These are phyloP conservation scores for Agonopterix heracliana DNA, from an alignment of 2,888 invertebrate genomes.

Conservation along the genomic window DNA sequence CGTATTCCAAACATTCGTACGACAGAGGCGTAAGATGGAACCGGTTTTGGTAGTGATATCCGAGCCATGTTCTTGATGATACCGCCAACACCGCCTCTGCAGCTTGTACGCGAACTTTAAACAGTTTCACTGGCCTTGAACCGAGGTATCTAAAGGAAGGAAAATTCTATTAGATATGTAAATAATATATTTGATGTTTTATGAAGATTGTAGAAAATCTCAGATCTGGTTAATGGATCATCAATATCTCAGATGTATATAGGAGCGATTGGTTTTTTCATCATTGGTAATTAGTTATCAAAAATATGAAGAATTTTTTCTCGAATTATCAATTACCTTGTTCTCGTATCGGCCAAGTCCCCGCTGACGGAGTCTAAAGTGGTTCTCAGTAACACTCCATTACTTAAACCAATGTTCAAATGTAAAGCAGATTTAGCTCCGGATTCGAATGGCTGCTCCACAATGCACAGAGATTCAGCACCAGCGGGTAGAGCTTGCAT, in stretches of 20 bases:
- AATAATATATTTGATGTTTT: background rate
- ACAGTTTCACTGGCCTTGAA: constrained; percentile 95
- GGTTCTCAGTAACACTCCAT: constrained; percentile 94
- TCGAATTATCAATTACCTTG: constrained; percentile 71
- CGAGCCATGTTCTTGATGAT: constrained; percentile 98
- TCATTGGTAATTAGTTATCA: background rate
- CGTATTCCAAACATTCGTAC: constrained; percentile 97
- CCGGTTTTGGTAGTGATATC: constrained; percentile 98
- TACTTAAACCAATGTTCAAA: constrained; percentile 97
- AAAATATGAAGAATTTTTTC: background rate
- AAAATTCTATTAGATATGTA: background rate
- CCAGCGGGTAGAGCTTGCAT: constrained; percentile 98
- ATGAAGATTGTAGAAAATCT: constrained; percentile 22
- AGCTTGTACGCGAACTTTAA: constrained; percentile 96
- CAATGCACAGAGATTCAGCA: constrained; percentile 97
- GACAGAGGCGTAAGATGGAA: constrained; percentile 97
- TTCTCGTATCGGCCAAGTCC: constrained; percentile 97
- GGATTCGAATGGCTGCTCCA: constrained; percentile 85
- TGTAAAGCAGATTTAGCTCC: constrained; percentile 87
- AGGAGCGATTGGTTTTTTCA: constrained; percentile 62
- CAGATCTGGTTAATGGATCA: constrained; percentile 72
- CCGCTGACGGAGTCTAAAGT: constrained; percentile 97
- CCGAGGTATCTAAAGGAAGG: constrained; percentile 84
- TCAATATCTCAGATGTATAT: constrained; percentile 79
- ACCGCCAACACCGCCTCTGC: constrained; percentile 98